Evolutionary conservation across 2,888 invertebrate species (phyloP).

Genomic region (Cerceris ruficornis): DNA sequence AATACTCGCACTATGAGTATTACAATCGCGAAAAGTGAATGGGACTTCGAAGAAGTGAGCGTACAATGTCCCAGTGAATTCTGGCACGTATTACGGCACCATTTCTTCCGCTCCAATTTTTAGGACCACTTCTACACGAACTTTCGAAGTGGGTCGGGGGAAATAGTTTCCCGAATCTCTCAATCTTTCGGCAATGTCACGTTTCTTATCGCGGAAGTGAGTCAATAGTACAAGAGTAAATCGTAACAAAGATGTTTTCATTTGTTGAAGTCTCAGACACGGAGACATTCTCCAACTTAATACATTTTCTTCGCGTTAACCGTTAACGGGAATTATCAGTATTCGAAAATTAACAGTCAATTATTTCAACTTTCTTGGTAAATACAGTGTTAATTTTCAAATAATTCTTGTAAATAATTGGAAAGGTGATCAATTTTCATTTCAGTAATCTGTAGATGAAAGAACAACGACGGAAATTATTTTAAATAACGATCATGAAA

Average conservation of each 20-base stretch:
- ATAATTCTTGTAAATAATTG: too few relatives aligned
- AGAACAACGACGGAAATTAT: too few relatives aligned
- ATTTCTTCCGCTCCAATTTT: constrained; percentile 26
- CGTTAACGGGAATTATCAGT: background rate
- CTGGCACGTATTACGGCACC: background rate
- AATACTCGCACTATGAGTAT: background rate
- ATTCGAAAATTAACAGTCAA: background rate
- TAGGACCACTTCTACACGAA: constrained; percentile 3
- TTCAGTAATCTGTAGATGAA: too few relatives aligned
- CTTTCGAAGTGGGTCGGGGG: constrained; percentile 13
- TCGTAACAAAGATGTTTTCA: too few relatives aligned
- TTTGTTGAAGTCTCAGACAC: too few relatives aligned
- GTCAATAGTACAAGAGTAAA: background rate
- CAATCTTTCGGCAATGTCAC: background rate
- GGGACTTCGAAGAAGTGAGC: background rate
- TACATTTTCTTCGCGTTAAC: background rate
- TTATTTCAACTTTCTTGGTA: background rate
- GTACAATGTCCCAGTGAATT: background rate
- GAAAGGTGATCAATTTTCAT: too few relatives aligned
- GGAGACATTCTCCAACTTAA: too few relatives aligned
- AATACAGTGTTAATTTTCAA: background rate
- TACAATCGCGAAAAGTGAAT: constrained; percentile 4
- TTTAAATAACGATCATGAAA: too few relatives aligned
- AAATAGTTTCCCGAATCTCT: background rate
- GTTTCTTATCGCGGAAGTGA: background rate